Evolutionary conservation across 1,140 invertebrate genomes (phyloP).

Genomic region (Spodoptera litura): DNA sequence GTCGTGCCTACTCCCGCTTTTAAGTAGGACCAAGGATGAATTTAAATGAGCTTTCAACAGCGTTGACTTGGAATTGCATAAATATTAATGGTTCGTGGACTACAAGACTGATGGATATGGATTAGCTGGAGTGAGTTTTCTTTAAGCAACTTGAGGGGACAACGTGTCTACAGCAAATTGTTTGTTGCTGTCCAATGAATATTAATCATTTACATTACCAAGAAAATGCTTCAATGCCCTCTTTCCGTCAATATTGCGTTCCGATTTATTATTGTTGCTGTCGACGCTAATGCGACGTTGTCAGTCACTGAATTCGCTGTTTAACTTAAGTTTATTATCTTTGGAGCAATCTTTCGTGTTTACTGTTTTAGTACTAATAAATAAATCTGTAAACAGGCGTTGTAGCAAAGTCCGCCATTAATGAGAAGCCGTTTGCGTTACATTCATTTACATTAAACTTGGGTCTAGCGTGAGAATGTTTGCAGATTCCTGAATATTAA

Average conservation of each 20-base stretch:
- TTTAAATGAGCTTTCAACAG: conserved; percentile 77
- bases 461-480: conserved; percentile 33
- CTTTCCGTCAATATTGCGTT: conserved; percentile 58
- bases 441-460: conserved; percentile 26
- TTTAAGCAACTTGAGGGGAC: conserved; percentile 49
- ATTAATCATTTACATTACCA: conserved; percentile 60
- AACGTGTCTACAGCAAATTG: conserved; percentile 55
- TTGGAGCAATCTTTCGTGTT: not conserved
- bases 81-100: conserved; percentile 75
- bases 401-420: conserved; percentile 4
- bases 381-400: conserved; percentile 19
- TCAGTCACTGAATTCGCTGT: conserved; percentile 42
- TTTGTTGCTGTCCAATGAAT: conserved; percentile 57
- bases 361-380: conserved; percentile 31
- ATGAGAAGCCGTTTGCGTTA: conserved; percentile 27
- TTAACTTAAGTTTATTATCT: conserved; percentile 28
- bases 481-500: conserved; percentile 34
- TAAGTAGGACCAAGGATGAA: conserved; percentile 74
- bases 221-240: conserved; percentile 44
- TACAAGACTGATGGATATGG: conserved; percentile 69
- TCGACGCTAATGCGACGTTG: conserved; percentile 50
- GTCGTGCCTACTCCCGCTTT: conserved; percentile 62
- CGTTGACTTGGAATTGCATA: conserved; percentile 74
- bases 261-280: conserved; percentile 63
- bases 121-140: conserved; percentile 63